phyloP scores from a whole-genome alignment of 2,888 invertebrate species.

The Diarsia dahlii region DNA sequence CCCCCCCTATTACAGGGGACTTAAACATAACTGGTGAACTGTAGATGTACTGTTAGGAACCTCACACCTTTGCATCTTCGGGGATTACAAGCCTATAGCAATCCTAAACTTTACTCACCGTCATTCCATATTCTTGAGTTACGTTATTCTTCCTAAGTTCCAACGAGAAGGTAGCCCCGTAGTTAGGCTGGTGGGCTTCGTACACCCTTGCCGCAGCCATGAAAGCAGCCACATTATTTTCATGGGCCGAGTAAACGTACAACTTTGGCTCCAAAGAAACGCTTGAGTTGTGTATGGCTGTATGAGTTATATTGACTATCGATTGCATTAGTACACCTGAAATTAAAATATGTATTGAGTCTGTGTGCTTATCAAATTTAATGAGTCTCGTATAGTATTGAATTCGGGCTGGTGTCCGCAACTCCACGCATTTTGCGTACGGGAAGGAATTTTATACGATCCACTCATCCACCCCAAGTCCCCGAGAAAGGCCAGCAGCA shows the following conservation, averaged over 20 bases:
- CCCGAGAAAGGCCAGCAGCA: no score
- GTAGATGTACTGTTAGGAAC: no score
- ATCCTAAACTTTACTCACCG: constrained; percentile 76
- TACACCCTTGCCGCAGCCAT: constrained; percentile 90
- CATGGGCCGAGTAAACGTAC: constrained; percentile 91
- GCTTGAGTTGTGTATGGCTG: constrained; percentile 79
- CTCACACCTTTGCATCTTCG: no score
- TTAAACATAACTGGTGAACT: no score
- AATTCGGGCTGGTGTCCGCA: no score
- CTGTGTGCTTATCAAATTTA: neutral
- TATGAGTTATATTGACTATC: constrained; percentile 86
- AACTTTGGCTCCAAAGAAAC: constrained; percentile 82
- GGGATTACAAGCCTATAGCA: no score
- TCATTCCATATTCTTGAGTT: constrained; percentile 82
- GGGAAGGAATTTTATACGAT: no score
- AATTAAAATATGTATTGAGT: constrained; percentile 26
- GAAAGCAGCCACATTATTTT: constrained; percentile 92
- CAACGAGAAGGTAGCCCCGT: constrained; percentile 89
- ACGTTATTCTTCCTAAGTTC: constrained; percentile 84
- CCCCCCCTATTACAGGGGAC: no score
- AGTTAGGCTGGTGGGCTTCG: constrained; percentile 90
- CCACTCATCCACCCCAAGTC: no score
- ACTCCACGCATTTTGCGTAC: no score
- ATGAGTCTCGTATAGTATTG: no score
- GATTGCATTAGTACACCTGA: constrained; percentile 88